These are phyloP conservation scores for Ailurus styani DNA, from an alignment of 2,113 vertebrate species.

Conservation along the genomic window DNA sequence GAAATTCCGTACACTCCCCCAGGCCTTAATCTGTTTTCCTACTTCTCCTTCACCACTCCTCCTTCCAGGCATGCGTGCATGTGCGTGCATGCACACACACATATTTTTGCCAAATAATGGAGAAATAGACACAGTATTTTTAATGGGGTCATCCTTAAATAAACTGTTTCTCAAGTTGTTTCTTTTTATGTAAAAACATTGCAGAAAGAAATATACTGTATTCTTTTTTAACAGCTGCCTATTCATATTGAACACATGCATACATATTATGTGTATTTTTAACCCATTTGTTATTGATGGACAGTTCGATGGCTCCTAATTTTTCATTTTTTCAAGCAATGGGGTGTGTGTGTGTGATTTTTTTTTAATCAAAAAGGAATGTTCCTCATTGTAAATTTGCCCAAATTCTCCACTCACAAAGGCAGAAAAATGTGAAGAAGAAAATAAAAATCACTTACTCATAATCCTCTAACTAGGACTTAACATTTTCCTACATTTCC, in stretches of 20 bases:
- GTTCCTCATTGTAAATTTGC: conserved; percentile 5
- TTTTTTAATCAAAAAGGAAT: not conserved
- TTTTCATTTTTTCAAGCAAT: conserved; percentile 22
- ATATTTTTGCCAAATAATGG: not conserved
- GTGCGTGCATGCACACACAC: not conserved
- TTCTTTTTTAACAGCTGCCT: conserved; percentile 9
- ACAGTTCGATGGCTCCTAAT: not conserved
- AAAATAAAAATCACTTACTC: not conserved
- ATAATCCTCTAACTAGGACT: not conserved
- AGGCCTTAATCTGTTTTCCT: not conserved
- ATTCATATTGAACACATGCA: not conserved
- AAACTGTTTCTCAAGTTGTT: conserved; percentile 9
- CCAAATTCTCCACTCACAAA: conserved; percentile 25
- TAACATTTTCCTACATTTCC: not conserved
- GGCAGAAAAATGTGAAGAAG: not conserved
- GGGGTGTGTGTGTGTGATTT: no score
- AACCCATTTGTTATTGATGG: not conserved
- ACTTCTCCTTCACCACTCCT: not conserved
- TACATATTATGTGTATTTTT: not conserved
- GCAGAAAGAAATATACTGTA: not conserved
- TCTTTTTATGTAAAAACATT: not conserved
- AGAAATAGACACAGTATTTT: conserved; percentile 36
- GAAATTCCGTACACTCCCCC: not conserved
- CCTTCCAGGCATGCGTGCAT: not conserved
- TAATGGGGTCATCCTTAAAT: not conserved